Evolutionary conservation across 2,113 vertebrate species (phyloP).

Genomic region (Lonchura striata): DNA sequence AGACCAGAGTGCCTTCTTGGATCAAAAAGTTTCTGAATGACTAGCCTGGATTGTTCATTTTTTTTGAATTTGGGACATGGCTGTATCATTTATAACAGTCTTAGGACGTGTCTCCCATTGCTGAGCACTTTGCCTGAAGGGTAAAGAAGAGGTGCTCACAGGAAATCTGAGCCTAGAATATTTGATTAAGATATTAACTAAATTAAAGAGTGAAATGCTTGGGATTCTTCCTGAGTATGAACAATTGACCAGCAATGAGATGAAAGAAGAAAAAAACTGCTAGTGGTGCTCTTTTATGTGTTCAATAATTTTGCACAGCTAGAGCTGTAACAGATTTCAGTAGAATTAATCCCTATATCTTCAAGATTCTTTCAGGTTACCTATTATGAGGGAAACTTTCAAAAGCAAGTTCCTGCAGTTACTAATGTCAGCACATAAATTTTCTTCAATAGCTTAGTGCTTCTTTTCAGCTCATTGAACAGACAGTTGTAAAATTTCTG

Average conservation of each 20-base stretch:
- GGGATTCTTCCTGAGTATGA: neutral
- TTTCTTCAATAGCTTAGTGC: neutral
- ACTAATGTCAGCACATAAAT: neutral
- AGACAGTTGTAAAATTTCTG: conserved; percentile 16
- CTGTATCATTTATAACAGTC: neutral
- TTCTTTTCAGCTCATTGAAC: conserved; percentile 29
- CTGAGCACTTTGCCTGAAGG: neutral
- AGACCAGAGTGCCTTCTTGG: neutral
- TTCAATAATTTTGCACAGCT: neutral
- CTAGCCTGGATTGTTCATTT: neutral
- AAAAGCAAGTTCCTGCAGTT: neutral
- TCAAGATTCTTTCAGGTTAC: neutral
- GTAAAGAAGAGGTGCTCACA: neutral
- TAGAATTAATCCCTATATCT: neutral
- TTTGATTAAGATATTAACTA: neutral
- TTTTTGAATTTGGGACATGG: neutral
- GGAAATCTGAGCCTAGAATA: neutral
- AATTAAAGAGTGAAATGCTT: neutral
- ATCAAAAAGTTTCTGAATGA: neutral
- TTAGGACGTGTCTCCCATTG: neutral
- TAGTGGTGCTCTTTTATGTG: neutral
- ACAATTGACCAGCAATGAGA: neutral
- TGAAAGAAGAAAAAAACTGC: neutral
- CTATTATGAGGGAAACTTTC: neutral
- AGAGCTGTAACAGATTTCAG: neutral